These are phyloP conservation scores for Hipparchia semele DNA, from an alignment of 2,888 invertebrate genomes.

Conservation along the genomic window DNA sequence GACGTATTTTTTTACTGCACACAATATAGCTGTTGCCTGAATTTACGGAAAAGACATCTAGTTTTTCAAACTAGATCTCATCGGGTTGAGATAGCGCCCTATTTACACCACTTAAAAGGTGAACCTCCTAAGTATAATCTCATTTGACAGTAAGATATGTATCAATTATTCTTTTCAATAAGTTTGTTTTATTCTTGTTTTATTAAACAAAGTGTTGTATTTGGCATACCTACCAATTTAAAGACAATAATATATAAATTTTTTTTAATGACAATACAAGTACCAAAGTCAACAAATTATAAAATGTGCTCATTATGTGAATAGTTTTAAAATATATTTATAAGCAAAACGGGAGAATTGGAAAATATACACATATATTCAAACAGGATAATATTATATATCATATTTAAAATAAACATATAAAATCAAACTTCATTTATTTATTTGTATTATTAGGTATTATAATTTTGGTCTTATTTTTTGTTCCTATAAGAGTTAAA, in stretches of 20 bases:
- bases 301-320: constrained; percentile 7
- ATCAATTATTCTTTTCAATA: neutral
- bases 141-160: neutral
- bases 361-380: neutral
- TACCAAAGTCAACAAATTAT: neutral
- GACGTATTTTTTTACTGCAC: neutral
- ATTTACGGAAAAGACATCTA: neutral
- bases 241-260: neutral
- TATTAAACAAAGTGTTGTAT: neutral
- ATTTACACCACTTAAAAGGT: too few species aligned
- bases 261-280: constrained; percentile 2
- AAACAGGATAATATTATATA: neutral
- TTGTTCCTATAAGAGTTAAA: neutral
- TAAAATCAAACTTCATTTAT: neutral
- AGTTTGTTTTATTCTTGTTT: neutral
- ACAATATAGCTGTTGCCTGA: neutral
- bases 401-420: constrained; percentile 1
- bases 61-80: neutral
- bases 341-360: neutral
- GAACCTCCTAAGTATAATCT: neutral
- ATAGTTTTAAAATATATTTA: neutral
- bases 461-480: neutral
- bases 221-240: constrained; percentile 3
- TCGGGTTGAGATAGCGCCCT: neutral
- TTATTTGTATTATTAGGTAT: neutral